Conservation (phyloP, 2,888 invertebrate species). For the Volucella inflata region DNA sequence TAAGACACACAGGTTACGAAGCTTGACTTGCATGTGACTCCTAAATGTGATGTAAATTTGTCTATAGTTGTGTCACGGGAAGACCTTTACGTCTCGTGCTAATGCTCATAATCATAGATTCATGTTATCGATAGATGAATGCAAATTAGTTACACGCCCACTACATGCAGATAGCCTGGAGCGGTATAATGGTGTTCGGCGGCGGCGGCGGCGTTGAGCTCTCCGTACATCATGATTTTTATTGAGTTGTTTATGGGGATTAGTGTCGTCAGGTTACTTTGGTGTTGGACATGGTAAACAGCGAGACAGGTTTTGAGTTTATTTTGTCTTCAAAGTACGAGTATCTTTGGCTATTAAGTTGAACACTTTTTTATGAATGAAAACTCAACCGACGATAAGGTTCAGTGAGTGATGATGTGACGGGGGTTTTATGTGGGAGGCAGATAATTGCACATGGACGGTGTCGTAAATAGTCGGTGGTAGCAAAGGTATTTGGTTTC, state of each 20-base stretch:
- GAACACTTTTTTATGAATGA: constrained; percentile 1
- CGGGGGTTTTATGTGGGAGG: constrained; percentile 1
- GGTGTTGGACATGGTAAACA: constrained; percentile 42
- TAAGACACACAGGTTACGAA: constrained; percentile 59
- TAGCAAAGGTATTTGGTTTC: not conserved
- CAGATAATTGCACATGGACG: constrained; percentile 28
- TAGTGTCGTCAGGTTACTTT: constrained; percentile 54
- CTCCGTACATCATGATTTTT: not conserved
- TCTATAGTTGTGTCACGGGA: constrained; percentile 38
- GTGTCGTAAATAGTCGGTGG: not conserved
- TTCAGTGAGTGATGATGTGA: constrained; percentile 13
- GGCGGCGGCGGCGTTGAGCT: constrained; percentile 1
- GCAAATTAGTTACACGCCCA: constrained; percentile 71
- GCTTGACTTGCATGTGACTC: constrained; percentile 67
- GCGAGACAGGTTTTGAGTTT: not conserved
- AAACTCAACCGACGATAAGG: not conserved
- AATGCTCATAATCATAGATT: constrained; percentile 62
- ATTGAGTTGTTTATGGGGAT: constrained; percentile 70
- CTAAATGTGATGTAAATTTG: constrained; percentile 69
- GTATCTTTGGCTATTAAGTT: constrained; percentile 20
- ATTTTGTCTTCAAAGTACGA: constrained; percentile 2
- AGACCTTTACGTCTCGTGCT: constrained; percentile 60
- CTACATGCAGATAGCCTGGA: constrained; percentile 35
- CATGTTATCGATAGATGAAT: constrained; percentile 66
- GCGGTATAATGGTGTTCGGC: constrained; percentile 42